phyloP scores from a whole-genome alignment of 2,797 vertebrate species.

The Sphaeramia orbicularis region DNA sequence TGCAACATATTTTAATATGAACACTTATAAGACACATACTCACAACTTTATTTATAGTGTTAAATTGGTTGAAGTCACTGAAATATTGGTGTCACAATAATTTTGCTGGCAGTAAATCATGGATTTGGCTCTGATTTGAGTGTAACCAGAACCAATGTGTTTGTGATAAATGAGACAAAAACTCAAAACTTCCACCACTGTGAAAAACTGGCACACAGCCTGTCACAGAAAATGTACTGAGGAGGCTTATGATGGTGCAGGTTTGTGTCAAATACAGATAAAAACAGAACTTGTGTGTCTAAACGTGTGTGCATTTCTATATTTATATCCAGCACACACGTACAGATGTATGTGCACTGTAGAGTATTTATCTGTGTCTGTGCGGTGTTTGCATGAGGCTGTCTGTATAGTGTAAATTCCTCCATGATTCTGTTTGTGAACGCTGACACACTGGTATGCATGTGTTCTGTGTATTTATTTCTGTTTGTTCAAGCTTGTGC shows the following conservation, averaged over 20 bases:
- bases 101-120: constrained; percentile 1
- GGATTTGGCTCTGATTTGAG: constrained; percentile 15
- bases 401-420: constrained; percentile 37
- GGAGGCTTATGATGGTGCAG: constrained; percentile 2
- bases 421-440: constrained; percentile 16
- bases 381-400: constrained; percentile 32
- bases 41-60: neutral
- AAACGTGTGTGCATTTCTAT: constrained; percentile 1
- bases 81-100: neutral
- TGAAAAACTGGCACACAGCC: constrained; percentile 1
- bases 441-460: constrained; percentile 1
- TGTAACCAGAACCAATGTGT: constrained; percentile 10
- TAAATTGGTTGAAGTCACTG: neutral
- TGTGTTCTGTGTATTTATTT: constrained; percentile 21
- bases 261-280: neutral
- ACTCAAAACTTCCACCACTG: neutral
- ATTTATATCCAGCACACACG: neutral
- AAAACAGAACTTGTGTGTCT: constrained; percentile 11
- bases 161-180: constrained; percentile 23
- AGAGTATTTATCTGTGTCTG: constrained; percentile 32
- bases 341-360: neutral
- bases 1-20: neutral
- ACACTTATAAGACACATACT: neutral
- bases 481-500: constrained; percentile 3
- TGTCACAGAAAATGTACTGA: constrained; percentile 5